Evolutionary conservation across 2,113 vertebrate genomes (phyloP).

Genomic region (Stegastes partitus): DNA sequence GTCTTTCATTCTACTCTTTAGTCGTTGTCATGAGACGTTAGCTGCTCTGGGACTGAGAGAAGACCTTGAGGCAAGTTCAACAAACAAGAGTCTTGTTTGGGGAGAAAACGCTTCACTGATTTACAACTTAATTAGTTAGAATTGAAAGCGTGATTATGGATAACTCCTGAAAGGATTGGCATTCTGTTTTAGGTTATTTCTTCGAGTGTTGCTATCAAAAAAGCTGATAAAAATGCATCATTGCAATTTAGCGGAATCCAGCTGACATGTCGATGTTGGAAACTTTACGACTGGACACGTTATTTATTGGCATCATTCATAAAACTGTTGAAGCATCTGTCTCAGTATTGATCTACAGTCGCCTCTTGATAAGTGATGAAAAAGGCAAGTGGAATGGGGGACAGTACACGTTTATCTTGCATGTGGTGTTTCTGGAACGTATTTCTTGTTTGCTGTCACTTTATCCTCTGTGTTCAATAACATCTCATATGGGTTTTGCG

Average conservation of each 20-base stretch:
- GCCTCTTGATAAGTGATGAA: background rate
- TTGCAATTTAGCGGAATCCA: too few species aligned
- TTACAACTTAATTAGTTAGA: too few species aligned
- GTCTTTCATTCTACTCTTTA: background rate
- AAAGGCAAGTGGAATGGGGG: background rate
- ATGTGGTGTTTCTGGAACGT: background rate
- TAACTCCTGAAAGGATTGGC: too few species aligned
- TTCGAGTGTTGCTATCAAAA: too few species aligned
- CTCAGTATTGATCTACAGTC: constrained; percentile 2
- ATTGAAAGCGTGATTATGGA: too few species aligned
- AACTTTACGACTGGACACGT: too few species aligned
- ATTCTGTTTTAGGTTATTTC: too few species aligned
- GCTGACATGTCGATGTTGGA: too few species aligned
- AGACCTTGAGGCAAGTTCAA: constrained; percentile 13
- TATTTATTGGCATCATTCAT: background rate
- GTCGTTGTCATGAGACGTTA: background rate
- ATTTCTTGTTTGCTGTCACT: background rate
- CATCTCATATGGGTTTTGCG: constrained; percentile 1
- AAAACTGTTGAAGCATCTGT: constrained; percentile 6
- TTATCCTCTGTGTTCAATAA: background rate
- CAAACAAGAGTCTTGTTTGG: background rate
- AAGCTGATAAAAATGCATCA: too few species aligned
- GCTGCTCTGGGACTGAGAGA: background rate
- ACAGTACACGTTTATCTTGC: background rate
- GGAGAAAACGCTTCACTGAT: background rate